Evolutionary conservation across 2,888 invertebrate species (phyloP).

Genomic region (Mesopsocus fuscifrons): DNA sequence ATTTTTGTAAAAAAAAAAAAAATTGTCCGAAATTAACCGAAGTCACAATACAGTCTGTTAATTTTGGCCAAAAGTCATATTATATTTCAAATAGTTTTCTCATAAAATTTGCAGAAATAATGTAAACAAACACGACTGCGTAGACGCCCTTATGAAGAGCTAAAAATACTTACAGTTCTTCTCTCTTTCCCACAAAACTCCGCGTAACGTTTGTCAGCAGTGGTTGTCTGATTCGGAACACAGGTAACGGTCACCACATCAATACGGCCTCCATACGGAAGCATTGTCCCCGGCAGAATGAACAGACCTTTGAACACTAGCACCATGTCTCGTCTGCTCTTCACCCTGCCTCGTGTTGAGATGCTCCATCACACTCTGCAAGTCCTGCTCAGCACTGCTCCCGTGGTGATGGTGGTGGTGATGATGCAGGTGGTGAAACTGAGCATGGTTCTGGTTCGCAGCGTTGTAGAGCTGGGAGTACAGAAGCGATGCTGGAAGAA

Average conservation of each 20-base stretch:
- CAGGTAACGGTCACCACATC: too few species aligned
- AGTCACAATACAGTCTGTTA: too few species aligned
- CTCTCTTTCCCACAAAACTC: background rate
- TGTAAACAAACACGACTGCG: too few species aligned
- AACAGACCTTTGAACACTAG: conserved; percentile 6
- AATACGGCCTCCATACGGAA: conserved; percentile 6
- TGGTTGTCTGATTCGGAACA: too few species aligned
- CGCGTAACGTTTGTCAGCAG: too few species aligned
- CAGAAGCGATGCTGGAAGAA: conserved; percentile 51
- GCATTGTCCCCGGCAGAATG: conserved; percentile 5
- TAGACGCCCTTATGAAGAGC: too few species aligned
- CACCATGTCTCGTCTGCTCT: conserved; percentile 1
- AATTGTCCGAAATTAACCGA: too few species aligned
- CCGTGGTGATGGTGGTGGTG: conserved; percentile 7
- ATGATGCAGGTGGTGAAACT: conserved; percentile 8
- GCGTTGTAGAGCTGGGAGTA: conserved; percentile 51
- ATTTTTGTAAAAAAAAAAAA: too few species aligned
- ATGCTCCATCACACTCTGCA: conserved; percentile 9
- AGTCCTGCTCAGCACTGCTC: conserved; percentile 3
- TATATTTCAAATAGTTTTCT: too few species aligned
- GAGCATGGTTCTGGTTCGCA: conserved; percentile 9
- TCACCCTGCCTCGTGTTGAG: conserved; percentile 1
- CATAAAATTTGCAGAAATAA: too few species aligned
- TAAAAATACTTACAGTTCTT: too few species aligned
- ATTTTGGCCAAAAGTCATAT: too few species aligned